phyloP scores from a whole-genome alignment of 2,888 invertebrate species.

The Agrochola macilenta region DNA sequence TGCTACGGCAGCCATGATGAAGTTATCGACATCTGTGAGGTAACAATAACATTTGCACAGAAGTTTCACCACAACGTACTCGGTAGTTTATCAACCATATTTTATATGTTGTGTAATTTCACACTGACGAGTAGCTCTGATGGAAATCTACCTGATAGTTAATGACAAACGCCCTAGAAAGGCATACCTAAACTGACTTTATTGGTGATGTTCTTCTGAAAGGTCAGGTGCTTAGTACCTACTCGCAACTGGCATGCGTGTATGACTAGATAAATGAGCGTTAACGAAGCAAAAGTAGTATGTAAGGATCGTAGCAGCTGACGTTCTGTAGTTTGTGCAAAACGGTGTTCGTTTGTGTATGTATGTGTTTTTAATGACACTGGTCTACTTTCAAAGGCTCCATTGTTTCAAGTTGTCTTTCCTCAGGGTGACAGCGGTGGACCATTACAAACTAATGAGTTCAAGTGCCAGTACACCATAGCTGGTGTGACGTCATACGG shows the following conservation, averaged over 20 bases:
- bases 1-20: constrained; percentile 34
- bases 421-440: constrained; percentile 64
- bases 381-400: too few species aligned
- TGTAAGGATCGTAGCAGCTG: not conserved
- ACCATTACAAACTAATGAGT: constrained; percentile 58
- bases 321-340: not conserved
- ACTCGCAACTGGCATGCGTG: too few species aligned
- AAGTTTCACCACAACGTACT: not conserved
- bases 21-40: constrained; percentile 57
- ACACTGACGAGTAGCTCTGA: not conserved
- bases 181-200: not conserved
- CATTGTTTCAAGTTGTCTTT: not conserved
- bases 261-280: not conserved
- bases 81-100: not conserved
- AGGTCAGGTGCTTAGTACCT: too few species aligned
- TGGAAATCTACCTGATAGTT: not conserved
- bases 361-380: too few species aligned
- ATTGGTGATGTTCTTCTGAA: not conserved
- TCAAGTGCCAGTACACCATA: constrained; percentile 85
- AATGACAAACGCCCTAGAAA: not conserved
- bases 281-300: not conserved
- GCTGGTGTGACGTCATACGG: constrained; percentile 85
- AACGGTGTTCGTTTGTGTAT: not conserved
- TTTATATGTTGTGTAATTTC: not conserved
- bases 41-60: constrained; percentile 5